Conservation (phyloP, 1,140 invertebrate species). For the Cyrtorhinus lividipennis region DNA sequence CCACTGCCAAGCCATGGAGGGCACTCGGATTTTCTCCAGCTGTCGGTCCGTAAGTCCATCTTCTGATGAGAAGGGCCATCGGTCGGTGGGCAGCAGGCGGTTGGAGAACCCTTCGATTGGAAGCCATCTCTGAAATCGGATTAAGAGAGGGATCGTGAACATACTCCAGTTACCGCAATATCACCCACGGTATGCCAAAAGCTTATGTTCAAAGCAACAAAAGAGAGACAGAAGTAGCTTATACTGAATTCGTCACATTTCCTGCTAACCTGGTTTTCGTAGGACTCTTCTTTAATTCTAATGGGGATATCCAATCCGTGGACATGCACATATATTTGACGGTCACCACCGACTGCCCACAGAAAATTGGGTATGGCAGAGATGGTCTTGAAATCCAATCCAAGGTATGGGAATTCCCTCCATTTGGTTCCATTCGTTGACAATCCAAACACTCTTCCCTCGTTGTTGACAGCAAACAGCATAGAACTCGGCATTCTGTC, state of each 20-base stretch:
- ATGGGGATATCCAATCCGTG: slow-evolving; percentile 79
- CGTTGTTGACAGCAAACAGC: slow-evolving; percentile 72
- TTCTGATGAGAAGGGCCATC: slow-evolving; percentile 65
- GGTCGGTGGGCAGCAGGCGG: slow-evolving; percentile 67
- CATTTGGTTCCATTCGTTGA: slow-evolving; percentile 62
- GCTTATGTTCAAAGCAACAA: background rate
- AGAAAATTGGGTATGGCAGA: slow-evolving; percentile 66
- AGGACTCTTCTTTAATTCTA: slow-evolving; percentile 73
- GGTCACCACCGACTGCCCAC: slow-evolving; percentile 83
- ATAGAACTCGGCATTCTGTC: slow-evolving; percentile 43
- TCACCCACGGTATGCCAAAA: too few relatives aligned
- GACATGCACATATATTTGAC: slow-evolving; percentile 81
- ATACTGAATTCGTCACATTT: too few relatives aligned
- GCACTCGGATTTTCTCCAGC: slow-evolving; percentile 65
- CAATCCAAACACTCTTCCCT: slow-evolving; percentile 68
- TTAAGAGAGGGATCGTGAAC: too few relatives aligned
- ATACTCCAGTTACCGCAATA: slow-evolving; percentile 2
- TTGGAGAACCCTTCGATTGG: slow-evolving; percentile 76
- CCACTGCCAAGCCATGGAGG: slow-evolving; percentile 88
- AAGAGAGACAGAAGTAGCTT: too few relatives aligned
- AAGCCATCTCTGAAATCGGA: slow-evolving; percentile 55
- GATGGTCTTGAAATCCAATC: slow-evolving; percentile 73
- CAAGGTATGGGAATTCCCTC: slow-evolving; percentile 68
- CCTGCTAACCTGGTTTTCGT: slow-evolving; percentile 65
- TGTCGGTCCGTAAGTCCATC: slow-evolving; percentile 63